Evolutionary conservation across 2,888 invertebrate genomes (phyloP), one percentile per base, ranked within the genome.

Genomic region (Microctonus aethiopoides): DNA sequence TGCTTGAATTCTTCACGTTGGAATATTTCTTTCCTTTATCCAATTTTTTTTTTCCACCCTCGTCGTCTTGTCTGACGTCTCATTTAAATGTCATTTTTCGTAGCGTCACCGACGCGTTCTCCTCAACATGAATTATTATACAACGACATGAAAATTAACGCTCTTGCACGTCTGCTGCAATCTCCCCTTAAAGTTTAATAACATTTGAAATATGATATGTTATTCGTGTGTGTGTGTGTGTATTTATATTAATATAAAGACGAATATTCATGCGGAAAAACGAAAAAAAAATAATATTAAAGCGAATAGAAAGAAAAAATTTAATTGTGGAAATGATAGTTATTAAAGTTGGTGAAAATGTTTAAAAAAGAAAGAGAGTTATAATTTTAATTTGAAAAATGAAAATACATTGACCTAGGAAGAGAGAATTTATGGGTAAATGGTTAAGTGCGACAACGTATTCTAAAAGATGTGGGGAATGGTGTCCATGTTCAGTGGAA

Each of bases 401-500:
- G 5, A 39, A 13, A 61, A 13, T 68, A 54, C 39, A 62, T 46
- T 46, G 16, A 11, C 54, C 0, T 2, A 29, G 24, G 13, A 24
- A 16, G 1, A 29, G 51, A 51, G 51, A n/a, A n/a, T 52, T 36
- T 54, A 61, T 34, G 61, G 54, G 16, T 32, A 13, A 34, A 32
- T 57, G 34, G 39, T 61, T 68, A 68, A 67, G 51, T 61, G 64
- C 64, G 51, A 24, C 32, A 60, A 52, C 16, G 39, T 64, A 20
- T 54, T 59, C 32, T 52, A 34, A 26, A 51, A 32, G 54, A 56
- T 41, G 68, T 54, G n/a, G 32, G 56, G 41, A 24, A 34, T 57
- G 59, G 46, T 57, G 56, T 57, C 63, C 64, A 57, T 68, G 52
- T 68, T 61, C 54, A 54, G 39, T 61, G 54, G 62, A 60, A 54